Conservation (phyloP, 2,113 vertebrate genomes). For the Calidris pugnax region DNA sequence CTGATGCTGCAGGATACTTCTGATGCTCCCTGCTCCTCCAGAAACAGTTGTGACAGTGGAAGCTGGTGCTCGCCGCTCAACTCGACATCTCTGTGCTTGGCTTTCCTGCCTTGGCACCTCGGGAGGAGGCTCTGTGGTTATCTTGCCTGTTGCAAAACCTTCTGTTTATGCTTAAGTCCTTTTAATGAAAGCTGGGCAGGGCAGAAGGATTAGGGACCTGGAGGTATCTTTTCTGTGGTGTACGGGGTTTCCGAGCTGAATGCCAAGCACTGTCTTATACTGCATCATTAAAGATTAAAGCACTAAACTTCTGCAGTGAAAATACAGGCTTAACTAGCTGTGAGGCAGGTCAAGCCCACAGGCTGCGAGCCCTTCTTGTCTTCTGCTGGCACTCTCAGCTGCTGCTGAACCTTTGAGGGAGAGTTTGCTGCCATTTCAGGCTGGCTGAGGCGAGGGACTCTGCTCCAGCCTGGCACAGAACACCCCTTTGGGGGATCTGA, state of each 20-base stretch:
- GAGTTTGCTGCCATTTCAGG: neutral
- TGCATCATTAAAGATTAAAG: constrained; percentile 36
- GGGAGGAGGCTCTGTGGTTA: neutral
- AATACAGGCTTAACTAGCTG: neutral
- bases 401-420: neutral
- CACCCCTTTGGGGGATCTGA: neutral
- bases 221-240: neutral
- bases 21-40: neutral
- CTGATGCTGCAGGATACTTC: too few species aligned
- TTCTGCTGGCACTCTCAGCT: neutral
- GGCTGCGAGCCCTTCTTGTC: neutral
- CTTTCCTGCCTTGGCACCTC: neutral
- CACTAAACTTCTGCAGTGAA: constrained; percentile 25
- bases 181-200: neutral
- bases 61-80: neutral
- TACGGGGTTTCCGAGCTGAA: neutral
- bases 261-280: neutral
- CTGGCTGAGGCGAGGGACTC: neutral
- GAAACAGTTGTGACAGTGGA: neutral
- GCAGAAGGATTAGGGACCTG: neutral
- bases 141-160: neutral
- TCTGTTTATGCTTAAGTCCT: neutral
- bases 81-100: neutral
- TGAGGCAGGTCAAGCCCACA: neutral
- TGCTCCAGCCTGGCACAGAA: neutral